Conservation (phyloP, 2,797 vertebrate genomes). For the Miopithecus talapoin region DNA sequence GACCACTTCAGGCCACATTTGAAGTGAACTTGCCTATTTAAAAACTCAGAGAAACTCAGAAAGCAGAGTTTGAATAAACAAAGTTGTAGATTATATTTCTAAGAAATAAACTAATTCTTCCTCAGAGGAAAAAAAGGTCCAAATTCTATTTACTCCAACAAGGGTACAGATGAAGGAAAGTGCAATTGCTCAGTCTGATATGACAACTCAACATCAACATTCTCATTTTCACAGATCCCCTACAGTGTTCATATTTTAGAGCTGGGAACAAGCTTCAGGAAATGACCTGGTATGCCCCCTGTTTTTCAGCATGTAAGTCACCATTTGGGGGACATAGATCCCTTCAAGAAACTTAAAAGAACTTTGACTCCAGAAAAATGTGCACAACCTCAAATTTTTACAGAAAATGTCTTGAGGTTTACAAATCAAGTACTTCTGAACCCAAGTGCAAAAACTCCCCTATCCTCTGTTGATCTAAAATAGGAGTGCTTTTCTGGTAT, state of each 20-base stretch:
- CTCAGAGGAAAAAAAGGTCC: slow-evolving; percentile 37
- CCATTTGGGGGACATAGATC: not conserved
- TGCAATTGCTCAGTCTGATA: slow-evolving; percentile 61
- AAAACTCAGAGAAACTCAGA: slow-evolving; percentile 61
- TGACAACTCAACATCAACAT: slow-evolving; percentile 69
- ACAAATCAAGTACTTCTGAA: not conserved
- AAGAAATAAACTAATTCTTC: slow-evolving; percentile 69
- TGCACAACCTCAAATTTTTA: not conserved
- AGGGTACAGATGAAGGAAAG: slow-evolving; percentile 62
- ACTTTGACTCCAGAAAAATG: slow-evolving; percentile 10
- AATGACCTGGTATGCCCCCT: slow-evolving; percentile 34
- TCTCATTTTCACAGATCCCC: slow-evolving; percentile 39
- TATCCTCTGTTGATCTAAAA: not conserved
- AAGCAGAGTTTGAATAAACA: slow-evolving; percentile 68
- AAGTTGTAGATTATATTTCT: slow-evolving; percentile 75
- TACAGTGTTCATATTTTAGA: not conserved
- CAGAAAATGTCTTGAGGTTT: not conserved
- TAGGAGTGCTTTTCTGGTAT: not conserved
- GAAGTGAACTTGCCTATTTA: slow-evolving; percentile 56
- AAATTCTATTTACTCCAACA: slow-evolving; percentile 64
- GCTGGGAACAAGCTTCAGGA: slow-evolving; percentile 40
- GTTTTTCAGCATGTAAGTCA: slow-evolving; percentile 18
- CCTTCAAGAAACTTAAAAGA: slow-evolving; percentile 45
- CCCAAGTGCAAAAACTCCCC: not conserved
- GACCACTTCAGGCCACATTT: slow-evolving; percentile 42